phyloP scores from a whole-genome alignment of 2,888 invertebrate genomes.

The Clusia tigrina region DNA sequence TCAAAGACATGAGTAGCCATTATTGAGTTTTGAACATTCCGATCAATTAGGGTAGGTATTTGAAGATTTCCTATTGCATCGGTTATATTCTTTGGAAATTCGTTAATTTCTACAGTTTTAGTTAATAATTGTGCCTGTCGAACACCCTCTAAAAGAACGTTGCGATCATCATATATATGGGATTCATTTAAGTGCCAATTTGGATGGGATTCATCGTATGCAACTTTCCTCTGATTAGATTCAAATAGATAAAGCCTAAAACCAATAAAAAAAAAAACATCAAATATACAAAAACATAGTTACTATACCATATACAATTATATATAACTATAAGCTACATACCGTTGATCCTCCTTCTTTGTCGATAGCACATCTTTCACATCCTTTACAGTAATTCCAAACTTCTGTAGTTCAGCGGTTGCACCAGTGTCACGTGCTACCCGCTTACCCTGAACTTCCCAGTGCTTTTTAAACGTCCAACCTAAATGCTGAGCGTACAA shows the following conservation, averaged over 20 bases:
- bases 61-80: conserved; percentile 66
- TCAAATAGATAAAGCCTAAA: conserved; percentile 40
- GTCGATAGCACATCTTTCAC: conserved; percentile 69
- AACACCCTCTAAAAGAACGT: conserved; percentile 76
- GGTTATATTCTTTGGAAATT: conserved; percentile 71
- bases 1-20: conserved; percentile 76
- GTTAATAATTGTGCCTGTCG: conserved; percentile 83
- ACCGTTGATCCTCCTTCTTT: conserved; percentile 58
- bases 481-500: conserved; percentile 76
- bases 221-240: conserved; percentile 45
- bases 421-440: conserved; percentile 68
- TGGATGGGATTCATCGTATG: conserved; percentile 70
- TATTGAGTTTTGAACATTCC: conserved; percentile 71
- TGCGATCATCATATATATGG: conserved; percentile 69
- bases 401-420: conserved; percentile 67
- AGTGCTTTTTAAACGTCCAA: conserved; percentile 76
- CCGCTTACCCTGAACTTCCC: conserved; percentile 74
- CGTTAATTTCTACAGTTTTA: conserved; percentile 74
- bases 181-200: conserved; percentile 72
- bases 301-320: conserved; percentile 10
- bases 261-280: conserved; percentile 1
- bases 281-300: too few relatives aligned
- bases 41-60: conserved; percentile 67
- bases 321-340: conserved; percentile 15
- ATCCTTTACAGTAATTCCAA: conserved; percentile 71